phyloP scores from a whole-genome alignment of 2,113 vertebrate species.

The Bucco capensis region DNA sequence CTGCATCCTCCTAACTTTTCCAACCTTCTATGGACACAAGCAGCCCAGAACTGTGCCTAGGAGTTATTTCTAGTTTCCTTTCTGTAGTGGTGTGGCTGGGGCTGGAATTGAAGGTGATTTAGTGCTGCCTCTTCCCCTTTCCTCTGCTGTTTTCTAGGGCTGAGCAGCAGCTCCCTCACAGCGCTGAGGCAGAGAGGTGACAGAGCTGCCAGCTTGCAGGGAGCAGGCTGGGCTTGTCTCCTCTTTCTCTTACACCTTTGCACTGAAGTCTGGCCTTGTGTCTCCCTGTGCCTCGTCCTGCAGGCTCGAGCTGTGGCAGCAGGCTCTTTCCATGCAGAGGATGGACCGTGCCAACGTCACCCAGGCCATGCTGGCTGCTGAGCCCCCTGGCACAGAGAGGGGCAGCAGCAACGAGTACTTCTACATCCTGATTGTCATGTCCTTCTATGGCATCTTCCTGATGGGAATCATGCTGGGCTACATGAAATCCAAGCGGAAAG shows the following conservation, averaged over 20 bases:
- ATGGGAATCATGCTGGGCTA: conserved; percentile 91
- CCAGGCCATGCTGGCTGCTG: conserved; percentile 14
- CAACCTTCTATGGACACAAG: background rate
- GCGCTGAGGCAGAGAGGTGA: background rate
- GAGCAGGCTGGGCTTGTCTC: background rate
- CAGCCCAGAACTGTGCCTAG: background rate
- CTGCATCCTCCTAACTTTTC: background rate
- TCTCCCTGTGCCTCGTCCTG: background rate
- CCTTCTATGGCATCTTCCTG: conserved; percentile 93
- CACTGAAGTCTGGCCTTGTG: background rate
- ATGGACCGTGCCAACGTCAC: conserved; percentile 82
- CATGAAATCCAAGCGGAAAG: conserved; percentile 87
- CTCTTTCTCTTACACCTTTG: background rate
- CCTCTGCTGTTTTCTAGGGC: background rate
- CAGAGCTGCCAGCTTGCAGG: background rate
- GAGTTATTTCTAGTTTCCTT: background rate
- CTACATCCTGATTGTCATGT: conserved; percentile 90
- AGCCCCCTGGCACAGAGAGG: background rate
- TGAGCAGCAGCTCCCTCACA: background rate
- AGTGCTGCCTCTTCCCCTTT: background rate
- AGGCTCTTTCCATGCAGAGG: conserved; percentile 47
- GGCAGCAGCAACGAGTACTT: conserved; percentile 80
- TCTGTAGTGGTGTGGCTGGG: background rate
- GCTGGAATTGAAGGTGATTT: background rate
- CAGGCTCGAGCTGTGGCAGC: conserved; percentile 30